Evolutionary conservation across 2,797 vertebrate species (phyloP).

Genomic region (Carcharodon carcharias): DNA sequence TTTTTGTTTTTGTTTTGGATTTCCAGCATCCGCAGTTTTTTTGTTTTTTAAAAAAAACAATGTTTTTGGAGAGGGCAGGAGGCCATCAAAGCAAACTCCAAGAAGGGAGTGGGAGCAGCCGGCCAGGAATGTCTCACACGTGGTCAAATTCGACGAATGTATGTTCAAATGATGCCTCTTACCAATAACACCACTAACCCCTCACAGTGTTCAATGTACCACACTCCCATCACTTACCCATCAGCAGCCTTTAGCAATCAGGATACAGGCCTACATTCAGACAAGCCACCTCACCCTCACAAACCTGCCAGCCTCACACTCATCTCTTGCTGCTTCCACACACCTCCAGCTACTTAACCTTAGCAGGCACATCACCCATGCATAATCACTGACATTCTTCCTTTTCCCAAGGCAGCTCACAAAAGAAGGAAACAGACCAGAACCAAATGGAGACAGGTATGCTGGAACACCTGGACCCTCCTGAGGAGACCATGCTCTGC

Average conservation of each 20-base stretch:
- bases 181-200: not conserved
- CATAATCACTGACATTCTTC: not conserved
- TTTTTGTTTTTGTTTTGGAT: too few species aligned
- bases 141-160: not conserved
- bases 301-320: not conserved
- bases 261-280: not conserved
- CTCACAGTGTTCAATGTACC: not conserved
- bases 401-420: not conserved
- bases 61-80: not conserved
- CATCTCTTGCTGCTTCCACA: not conserved
- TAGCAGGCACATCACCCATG: not conserved
- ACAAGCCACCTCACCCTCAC: not conserved
- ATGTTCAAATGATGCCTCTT: not conserved
- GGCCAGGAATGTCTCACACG: not conserved
- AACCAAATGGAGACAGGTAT: not conserved
- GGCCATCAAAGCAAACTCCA: not conserved
- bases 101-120: too few species aligned
- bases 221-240: not conserved
- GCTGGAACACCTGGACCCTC: not conserved
- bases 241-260: not conserved
- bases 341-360: not conserved
- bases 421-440: not conserved
- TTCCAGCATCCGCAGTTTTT: too few species aligned
- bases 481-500: not conserved
- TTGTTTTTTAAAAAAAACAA: too few species aligned